Evolutionary conservation across 1,140 invertebrate genomes (phyloP), one percentile per base, ranked within the genome.

Genomic region (Sesamia nonagrioides): DNA sequence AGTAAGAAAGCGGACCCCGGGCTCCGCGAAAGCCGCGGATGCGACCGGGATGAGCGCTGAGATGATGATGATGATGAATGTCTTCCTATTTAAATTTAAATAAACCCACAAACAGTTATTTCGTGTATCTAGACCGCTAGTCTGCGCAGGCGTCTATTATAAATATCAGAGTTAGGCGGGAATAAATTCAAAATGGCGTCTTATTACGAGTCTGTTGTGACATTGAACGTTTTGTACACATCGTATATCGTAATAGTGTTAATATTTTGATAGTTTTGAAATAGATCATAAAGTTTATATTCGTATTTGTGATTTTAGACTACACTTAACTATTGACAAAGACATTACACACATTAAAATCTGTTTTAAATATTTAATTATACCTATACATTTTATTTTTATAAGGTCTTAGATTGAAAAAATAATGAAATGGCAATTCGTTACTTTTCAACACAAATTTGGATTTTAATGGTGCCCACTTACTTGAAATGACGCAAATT

Each of bases 141-240:
- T 6, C 13, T 73, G 69, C 69, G 48, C 69, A 72, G 69, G 69
- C 48, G 69, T 54, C 33, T 42, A 68, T 68, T 63, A 52, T 72
- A 74, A 60, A 60, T 74, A 60, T 58, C 73, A 58, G n/a, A 45
- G 79, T 77, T 77, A 77, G 66, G 69, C 77, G 72, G 73, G 77
- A 78, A 77, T 50, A 81, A 79, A 79, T 78, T n/a, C 82, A 86
- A 86, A 45, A 86, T 86, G 84, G 84, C 84, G 61, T 54, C 75
- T 35, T 52, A 35, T 37, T 45, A 15, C 45, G 37, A 50, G 50
- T 45, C 37, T 42, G n/a, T 72, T 37, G 80, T 84, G 79, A 84
- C 83, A 84, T 84, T 84, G 83, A 84, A 79, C 81, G 83, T 82
- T 84, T 76, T 73, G 48, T 56, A n/a, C 15, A 60, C 35, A 52